These are phyloP conservation scores for Nephrotoma flavescens DNA, from an alignment of 2,888 invertebrate species.

Conservation along the genomic window DNA sequence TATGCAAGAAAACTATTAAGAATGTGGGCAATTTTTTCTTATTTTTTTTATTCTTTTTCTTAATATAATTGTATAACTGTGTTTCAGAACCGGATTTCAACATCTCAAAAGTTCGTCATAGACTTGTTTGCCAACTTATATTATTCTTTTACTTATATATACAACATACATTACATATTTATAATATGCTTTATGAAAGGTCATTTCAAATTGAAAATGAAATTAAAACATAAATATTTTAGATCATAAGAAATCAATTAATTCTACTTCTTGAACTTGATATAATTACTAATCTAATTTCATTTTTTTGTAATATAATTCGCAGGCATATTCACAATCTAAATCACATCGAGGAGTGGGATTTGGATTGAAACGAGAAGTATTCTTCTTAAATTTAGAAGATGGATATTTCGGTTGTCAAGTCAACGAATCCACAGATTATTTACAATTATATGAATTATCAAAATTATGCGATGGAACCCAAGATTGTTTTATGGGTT, in stretches of 20 bases:
- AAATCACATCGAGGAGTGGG: slow-evolving; percentile 41
- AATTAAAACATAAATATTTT: not conserved
- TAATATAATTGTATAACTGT: slow-evolving; percentile 3
- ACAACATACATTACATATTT: not conserved
- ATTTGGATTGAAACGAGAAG: slow-evolving; percentile 75
- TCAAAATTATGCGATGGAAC: slow-evolving; percentile 87
- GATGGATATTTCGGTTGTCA: slow-evolving; percentile 96
- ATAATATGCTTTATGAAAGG: not conserved
- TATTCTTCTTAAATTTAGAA: slow-evolving; percentile 92
- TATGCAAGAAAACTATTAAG: not conserved
- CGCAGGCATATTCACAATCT: slow-evolving; percentile 46
- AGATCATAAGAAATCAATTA: not conserved
- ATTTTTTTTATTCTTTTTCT: not conserved
- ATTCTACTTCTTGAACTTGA: not conserved
- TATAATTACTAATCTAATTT: not conserved
- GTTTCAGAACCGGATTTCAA: slow-evolving; percentile 2
- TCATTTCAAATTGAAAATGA: slow-evolving; percentile 4
- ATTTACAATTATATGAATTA: slow-evolving; percentile 87
- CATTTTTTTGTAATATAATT: slow-evolving; percentile 6
- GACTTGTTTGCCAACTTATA: slow-evolving; percentile 1
- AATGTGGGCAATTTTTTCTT: not conserved
- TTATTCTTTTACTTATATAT: not conserved
- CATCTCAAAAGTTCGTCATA: not conserved
- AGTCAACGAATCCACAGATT: slow-evolving; percentile 90
- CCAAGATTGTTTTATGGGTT: slow-evolving; percentile 80